phyloP scores from a whole-genome alignment of 2,888 invertebrate genomes.

The Thecophora atra region DNA sequence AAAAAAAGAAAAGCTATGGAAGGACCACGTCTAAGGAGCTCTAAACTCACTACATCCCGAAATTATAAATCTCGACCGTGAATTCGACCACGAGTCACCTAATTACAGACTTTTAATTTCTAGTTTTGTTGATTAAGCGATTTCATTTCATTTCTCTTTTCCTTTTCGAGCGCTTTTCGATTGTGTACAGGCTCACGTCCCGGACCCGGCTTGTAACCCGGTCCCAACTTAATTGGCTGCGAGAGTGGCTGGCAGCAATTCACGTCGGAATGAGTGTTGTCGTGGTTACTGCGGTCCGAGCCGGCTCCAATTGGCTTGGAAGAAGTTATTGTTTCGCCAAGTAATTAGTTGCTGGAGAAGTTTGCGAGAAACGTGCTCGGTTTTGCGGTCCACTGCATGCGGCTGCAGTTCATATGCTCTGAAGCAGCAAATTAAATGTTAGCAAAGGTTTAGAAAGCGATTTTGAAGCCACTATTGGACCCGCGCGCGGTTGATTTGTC shows the following conservation, averaged over 20 bases:
- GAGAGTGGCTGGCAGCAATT: not conserved
- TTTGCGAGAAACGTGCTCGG: too few species aligned
- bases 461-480: too few species aligned
- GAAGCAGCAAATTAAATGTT: not conserved
- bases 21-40: too few species aligned
- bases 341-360: too few species aligned
- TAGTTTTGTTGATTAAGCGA: not conserved
- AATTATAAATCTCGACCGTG: too few species aligned
- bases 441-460: not conserved
- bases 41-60: too few species aligned
- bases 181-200: not conserved
- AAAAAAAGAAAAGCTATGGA: too few species aligned
- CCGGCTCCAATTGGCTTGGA: not conserved
- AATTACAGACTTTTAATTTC: not conserved
- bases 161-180: not conserved
- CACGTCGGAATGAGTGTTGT: not conserved
- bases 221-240: slow-evolving; percentile 8
- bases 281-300: not conserved
- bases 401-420: not conserved
- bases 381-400: too few species aligned
- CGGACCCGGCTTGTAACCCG: not conserved
- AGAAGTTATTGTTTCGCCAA: not conserved
- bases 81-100: too few species aligned
- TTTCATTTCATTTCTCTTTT: not conserved
- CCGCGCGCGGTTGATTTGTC: too few species aligned